Evolutionary conservation across 2,797 vertebrate species (phyloP).

Genomic region (Crenuchus spilurus): DNA sequence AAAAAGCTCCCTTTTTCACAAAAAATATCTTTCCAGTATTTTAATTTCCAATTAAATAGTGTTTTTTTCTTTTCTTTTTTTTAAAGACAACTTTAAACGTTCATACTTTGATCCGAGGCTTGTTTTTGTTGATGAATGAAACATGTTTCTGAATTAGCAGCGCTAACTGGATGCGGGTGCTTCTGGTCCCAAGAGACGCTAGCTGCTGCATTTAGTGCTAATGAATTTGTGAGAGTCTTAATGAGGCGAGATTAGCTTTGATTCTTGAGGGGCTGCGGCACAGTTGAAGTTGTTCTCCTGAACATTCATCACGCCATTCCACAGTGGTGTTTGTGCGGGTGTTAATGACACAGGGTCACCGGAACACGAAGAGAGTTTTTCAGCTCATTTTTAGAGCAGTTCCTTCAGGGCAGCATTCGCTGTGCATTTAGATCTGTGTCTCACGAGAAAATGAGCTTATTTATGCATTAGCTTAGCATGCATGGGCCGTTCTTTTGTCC

Average conservation of each 20-base stretch:
- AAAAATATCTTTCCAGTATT: neutral
- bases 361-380: neutral
- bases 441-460: neutral
- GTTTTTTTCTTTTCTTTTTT: too few relatives aligned
- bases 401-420: neutral
- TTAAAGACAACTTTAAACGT: neutral
- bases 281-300: neutral
- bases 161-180: slow-evolving; percentile 3
- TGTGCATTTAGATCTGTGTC: too few relatives aligned
- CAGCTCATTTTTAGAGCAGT: neutral
- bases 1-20: too few relatives aligned
- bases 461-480: slow-evolving; percentile 16
- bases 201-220: slow-evolving; percentile 17
- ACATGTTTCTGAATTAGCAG: slow-evolving; percentile 20
- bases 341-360: slow-evolving; percentile 31
- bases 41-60: slow-evolving; percentile 4
- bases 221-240: slow-evolving; percentile 36
- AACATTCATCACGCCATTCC: slow-evolving; percentile 6
- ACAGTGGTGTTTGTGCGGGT: neutral
- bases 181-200: slow-evolving; percentile 10
- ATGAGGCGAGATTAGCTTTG: slow-evolving; percentile 43
- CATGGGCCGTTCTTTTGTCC: neutral
- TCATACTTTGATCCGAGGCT: slow-evolving; percentile 11
- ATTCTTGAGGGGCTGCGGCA: slow-evolving; percentile 21
- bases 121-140: slow-evolving; percentile 28